Evolutionary conservation across 2,797 vertebrate species (phyloP).

Genomic region (Anguilla anguilla): DNA sequence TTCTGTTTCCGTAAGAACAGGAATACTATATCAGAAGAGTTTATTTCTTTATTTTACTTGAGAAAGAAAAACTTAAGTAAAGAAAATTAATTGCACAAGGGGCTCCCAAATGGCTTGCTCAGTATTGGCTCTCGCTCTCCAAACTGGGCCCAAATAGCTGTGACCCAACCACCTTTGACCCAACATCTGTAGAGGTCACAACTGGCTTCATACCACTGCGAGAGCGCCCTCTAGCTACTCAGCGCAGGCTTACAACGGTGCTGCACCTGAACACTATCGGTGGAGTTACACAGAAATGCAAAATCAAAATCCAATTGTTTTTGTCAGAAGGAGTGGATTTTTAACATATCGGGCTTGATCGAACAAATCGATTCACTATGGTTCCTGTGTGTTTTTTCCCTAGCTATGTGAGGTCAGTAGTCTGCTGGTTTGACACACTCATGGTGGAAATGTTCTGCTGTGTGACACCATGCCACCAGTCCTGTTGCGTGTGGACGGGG

Average conservation of each 20-base stretch:
- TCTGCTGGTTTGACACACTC: neutral
- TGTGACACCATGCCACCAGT: neutral
- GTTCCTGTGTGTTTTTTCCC: neutral
- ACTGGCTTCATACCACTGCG: neutral
- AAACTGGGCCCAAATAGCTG: neutral
- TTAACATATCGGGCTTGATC: neutral
- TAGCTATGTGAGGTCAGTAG: neutral
- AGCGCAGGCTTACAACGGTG: neutral
- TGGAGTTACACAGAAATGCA: neutral
- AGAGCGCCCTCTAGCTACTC: neutral
- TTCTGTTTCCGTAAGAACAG: neutral
- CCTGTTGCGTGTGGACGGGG: neutral
- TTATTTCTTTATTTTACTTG: neutral
- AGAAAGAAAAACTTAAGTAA: neutral
- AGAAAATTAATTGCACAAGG: neutral
- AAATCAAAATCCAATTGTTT: neutral
- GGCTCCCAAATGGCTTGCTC: neutral
- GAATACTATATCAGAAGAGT: neutral
- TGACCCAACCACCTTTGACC: neutral
- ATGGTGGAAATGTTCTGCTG: neutral
- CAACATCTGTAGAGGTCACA: neutral
- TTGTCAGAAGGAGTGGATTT: neutral
- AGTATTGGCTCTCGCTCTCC: neutral
- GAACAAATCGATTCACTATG: neutral
- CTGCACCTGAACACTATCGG: neutral